Conservation (phyloP, 2,113 vertebrate species). For the Burhinus bistriatus region DNA sequence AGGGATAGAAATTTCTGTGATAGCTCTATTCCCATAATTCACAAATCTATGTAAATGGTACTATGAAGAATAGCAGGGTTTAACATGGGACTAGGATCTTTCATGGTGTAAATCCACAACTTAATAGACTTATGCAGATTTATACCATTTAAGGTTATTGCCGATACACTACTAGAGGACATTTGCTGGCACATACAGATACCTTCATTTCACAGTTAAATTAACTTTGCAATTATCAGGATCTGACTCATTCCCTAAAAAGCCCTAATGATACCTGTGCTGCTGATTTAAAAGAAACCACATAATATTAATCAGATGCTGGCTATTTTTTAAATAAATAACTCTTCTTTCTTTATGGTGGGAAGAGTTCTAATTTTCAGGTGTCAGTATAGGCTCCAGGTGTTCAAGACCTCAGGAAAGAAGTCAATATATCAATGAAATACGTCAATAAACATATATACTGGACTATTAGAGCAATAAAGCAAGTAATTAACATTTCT, state of each 20-base stretch:
- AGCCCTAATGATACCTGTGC: background rate
- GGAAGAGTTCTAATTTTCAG: background rate
- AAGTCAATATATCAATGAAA: background rate
- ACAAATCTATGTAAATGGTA: background rate
- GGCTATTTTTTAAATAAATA: background rate
- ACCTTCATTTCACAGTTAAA: constrained; percentile 15
- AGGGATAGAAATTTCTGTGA: background rate
- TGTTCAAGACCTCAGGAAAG: background rate
- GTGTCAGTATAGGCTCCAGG: background rate
- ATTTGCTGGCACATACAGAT: background rate
- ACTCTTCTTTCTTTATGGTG: background rate
- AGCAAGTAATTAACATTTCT: background rate
- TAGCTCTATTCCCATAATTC: background rate
- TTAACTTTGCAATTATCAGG: background rate
- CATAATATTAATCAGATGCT: background rate
- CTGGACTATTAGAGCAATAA: background rate
- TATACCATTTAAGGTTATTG: background rate
- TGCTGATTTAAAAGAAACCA: background rate
- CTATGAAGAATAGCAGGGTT: background rate
- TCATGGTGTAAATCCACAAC: background rate
- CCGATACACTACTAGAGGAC: background rate
- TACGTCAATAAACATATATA: background rate
- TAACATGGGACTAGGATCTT: background rate
- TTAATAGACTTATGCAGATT: background rate
- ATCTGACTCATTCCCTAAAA: background rate